phyloP scores from a whole-genome alignment of 2,888 invertebrate species.

The Drosophila borealis region DNA sequence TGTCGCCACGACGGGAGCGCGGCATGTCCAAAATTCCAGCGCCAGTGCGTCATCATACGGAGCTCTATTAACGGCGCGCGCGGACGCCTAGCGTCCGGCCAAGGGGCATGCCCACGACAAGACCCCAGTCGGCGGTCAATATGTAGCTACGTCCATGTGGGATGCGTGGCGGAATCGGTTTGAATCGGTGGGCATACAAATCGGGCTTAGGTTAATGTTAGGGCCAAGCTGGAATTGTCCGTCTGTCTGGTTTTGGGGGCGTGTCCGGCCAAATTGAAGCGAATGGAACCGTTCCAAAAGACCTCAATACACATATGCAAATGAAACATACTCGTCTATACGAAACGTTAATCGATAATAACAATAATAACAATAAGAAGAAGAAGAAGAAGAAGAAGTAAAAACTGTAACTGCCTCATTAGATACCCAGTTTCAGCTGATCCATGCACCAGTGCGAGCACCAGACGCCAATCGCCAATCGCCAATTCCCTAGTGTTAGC shows the following conservation, averaged over 20 bases:
- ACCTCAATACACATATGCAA: conserved; percentile 34
- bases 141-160: conserved; percentile 51
- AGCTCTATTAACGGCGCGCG: conserved; percentile 82
- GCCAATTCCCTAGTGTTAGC: too few species aligned
- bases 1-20: conserved; percentile 83
- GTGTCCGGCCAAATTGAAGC: conserved; percentile 33
- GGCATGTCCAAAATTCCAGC: conserved; percentile 84
- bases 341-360: conserved; percentile 24
- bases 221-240: conserved; percentile 65
- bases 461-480: background rate
- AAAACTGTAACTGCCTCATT: conserved; percentile 46
- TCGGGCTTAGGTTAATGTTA: conserved; percentile 44
- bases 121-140: conserved; percentile 29
- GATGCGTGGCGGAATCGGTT: conserved; percentile 5
- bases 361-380: conserved; percentile 7
- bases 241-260: conserved; percentile 37
- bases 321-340: conserved; percentile 12
- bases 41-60: conserved; percentile 83
- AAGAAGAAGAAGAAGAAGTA: background rate
- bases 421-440: conserved; percentile 16
- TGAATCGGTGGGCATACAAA: background rate
- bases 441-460: conserved; percentile 9
- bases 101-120: conserved; percentile 20
- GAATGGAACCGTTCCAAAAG: conserved; percentile 54
- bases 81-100: conserved; percentile 65